These are phyloP conservation scores for Sphaerodactylus townsendi DNA, from an alignment of 2,113 vertebrate species.

Conservation along the genomic window DNA sequence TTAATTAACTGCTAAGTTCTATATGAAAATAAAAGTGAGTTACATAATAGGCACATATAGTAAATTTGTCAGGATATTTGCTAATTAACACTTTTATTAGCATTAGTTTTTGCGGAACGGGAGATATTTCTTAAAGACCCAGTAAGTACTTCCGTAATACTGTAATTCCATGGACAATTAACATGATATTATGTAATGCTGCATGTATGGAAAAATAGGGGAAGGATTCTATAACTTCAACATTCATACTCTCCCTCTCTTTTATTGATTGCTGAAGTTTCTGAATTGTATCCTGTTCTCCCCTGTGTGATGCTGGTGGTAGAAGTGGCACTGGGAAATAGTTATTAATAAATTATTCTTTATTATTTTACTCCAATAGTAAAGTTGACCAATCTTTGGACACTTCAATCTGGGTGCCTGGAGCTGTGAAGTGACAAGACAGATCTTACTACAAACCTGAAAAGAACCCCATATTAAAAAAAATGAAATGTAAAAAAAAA, in stretches of 20 bases:
- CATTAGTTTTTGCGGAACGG: not conserved
- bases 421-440: no score
- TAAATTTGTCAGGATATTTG: no score
- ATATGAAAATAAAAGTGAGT: constrained; percentile 18
- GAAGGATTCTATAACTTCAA: not conserved
- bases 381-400: no score
- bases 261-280: not conserved
- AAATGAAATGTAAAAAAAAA: no score
- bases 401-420: no score
- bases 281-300: not conserved
- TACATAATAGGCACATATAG: no score
- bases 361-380: no score
- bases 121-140: constrained; percentile 10
- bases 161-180: not conserved
- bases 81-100: constrained; percentile 12
- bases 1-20: not conserved
- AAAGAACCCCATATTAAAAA: no score
- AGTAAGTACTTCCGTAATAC: not conserved
- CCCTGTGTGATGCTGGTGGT: no score
- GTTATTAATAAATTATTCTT: no score
- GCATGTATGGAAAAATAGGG: not conserved
- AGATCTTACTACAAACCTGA: no score
- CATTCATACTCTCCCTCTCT: not conserved
- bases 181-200: not conserved
- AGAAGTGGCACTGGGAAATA: no score